Evolutionary conservation across 2,888 invertebrate genomes (phyloP), one percentile per base, ranked within the genome.

Genomic region (Myopa tessellatipennis): DNA sequence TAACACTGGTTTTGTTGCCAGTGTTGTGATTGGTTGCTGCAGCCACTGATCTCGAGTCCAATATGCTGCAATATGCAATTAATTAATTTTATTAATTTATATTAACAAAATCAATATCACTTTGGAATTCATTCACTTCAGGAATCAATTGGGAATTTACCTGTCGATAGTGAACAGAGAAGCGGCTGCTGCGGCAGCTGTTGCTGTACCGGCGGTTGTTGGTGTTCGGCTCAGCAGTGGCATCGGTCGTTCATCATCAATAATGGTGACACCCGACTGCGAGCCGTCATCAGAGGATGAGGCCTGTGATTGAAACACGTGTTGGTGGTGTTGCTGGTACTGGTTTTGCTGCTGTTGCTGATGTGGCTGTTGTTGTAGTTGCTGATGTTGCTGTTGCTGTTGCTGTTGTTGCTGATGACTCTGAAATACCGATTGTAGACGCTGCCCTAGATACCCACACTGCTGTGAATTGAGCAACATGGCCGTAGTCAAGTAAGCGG

Each of bases 91-190:
- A n/a, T n/a, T n/a, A n/a, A n/a, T n/a, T n/a, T n/a, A n/a, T n/a
- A n/a, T n/a, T n/a, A n/a, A n/a, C n/a, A n/a, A n/a, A n/a, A n/a
- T n/a, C n/a, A n/a, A n/a, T n/a, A n/a, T n/a, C n/a, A n/a, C n/a
- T n/a, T n/a, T n/a, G n/a, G n/a, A n/a, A n/a, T n/a, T n/a, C n/a
- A n/a, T n/a, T n/a, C n/a, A n/a, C n/a, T n/a, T n/a, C n/a, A n/a
- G n/a, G n/a, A n/a, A n/a, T n/a, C n/a, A n/a, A n/a, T n/a, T n/a
- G n/a, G n/a, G n/a, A n/a, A n/a, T n/a, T n/a, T n/a, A n/a, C n/a
- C n/a, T n/a, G 90, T 96, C 96, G 85, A 96, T 96, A 84, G 95
- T 96, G 89, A 96, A 96, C 80, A 95, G 91, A 6, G 93, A 93
- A 36, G 92, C 90, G 0, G 91, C 90, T 85, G 92, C 90, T 3